Evolutionary conservation across 2,113 vertebrate genomes (phyloP).

Genomic region (Corythornis cristatus): DNA sequence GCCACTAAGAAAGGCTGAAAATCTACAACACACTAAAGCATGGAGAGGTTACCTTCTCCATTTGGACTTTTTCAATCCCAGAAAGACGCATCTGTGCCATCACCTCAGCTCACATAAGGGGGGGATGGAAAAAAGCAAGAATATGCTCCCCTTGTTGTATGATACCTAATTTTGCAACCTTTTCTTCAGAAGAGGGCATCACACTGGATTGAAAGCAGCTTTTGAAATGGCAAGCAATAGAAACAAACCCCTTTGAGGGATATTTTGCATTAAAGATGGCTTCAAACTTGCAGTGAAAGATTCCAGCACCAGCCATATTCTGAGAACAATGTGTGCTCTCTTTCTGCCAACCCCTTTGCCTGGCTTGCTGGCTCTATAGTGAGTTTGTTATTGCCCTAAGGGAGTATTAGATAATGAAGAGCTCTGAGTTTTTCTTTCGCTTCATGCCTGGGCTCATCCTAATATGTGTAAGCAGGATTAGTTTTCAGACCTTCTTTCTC

Average conservation of each 20-base stretch:
- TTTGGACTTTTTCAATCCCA: background rate
- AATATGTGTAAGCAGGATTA: background rate
- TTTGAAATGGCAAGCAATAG: slow-evolving; percentile 10
- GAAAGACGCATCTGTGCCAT: background rate
- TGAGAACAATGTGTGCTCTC: slow-evolving; percentile 14
- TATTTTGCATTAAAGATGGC: slow-evolving; percentile 50
- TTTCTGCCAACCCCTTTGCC: background rate
- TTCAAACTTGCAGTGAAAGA: background rate
- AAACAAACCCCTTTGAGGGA: slow-evolving; percentile 51
- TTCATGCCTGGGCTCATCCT: slow-evolving; percentile 42
- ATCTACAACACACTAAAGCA: background rate
- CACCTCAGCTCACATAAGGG: background rate
- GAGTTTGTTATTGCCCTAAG: slow-evolving; percentile 28
- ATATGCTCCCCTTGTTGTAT: background rate
- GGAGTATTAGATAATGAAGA: slow-evolving; percentile 46
- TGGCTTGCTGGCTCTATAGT: background rate
- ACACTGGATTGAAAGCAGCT: background rate
- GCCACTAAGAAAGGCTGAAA: background rate
- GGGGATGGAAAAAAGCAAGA: background rate
- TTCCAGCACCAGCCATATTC: background rate
- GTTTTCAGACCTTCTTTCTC: background rate
- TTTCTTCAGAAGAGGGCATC: background rate
- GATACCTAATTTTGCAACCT: background rate
- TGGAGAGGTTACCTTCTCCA: background rate
- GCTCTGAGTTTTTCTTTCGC: background rate